Evolutionary conservation across 2,888 invertebrate species (phyloP).

Genomic region (Heliconius erato): DNA sequence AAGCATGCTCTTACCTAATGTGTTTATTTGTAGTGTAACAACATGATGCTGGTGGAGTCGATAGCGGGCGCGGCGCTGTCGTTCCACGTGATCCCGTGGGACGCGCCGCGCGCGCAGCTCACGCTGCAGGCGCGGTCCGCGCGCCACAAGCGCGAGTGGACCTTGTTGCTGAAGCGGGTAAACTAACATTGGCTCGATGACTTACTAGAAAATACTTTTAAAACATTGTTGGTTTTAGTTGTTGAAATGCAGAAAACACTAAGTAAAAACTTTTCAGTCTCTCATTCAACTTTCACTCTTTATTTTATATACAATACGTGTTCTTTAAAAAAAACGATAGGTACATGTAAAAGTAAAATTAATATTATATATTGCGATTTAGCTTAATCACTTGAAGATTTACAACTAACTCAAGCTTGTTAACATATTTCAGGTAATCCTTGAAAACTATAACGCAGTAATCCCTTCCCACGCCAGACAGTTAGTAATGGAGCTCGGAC

Average conservation of each 20-base stretch:
- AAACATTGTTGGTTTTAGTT: too few species aligned
- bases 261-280: too few species aligned
- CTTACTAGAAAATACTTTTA: too few species aligned
- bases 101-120: constrained; percentile 96
- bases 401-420: too few species aligned
- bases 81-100: constrained; percentile 98
- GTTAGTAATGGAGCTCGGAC: constrained; percentile 95
- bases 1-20: too few species aligned
- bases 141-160: constrained; percentile 93
- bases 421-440: constrained; percentile 88
- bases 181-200: constrained; percentile 50
- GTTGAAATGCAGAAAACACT: too few species aligned
- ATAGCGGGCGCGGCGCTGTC: constrained; percentile 97
- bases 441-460: constrained; percentile 96
- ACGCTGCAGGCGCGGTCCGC: constrained; percentile 93
- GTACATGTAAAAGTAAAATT: too few species aligned
- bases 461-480: constrained; percentile 98
- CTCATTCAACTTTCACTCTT: too few species aligned
- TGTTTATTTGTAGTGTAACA: constrained; percentile 92
- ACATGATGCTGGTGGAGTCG: constrained; percentile 98
- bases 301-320: too few species aligned
- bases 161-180: constrained; percentile 85
- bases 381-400: too few species aligned
- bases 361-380: too few species aligned
- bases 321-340: too few species aligned